A percentile compares a stretch with the other conserved stretches of the same genome.
Conservation (phyloP, 2,113 vertebrate species). For the Chascanopsetta lugubris region DNA sequence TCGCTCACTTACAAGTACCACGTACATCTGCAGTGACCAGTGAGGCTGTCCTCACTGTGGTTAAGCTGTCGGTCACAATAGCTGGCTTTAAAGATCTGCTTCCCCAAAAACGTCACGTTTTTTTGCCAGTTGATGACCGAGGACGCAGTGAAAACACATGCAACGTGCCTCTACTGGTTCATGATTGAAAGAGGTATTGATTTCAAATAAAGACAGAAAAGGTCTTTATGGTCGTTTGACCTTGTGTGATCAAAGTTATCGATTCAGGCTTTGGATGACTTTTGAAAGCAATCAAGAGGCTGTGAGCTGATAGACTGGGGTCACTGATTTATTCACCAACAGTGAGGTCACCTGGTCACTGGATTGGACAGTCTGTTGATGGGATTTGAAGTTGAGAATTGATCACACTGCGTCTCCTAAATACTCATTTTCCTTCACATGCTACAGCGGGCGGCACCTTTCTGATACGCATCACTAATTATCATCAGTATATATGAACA, state of each 20-base stretch:
- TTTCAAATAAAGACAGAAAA: neutral
- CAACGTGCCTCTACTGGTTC: neutral
- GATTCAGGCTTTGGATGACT: conserved; percentile 36
- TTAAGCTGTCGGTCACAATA: conserved; percentile 1
- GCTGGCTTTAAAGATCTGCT: conserved; percentile 19
- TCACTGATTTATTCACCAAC: conserved; percentile 50
- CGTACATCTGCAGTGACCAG: neutral
- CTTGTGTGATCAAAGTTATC: conserved; percentile 22
- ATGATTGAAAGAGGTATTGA: neutral
- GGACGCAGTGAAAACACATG: neutral
- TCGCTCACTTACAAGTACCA: neutral
- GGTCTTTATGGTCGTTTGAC: neutral
- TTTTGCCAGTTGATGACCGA: conserved; percentile 1
- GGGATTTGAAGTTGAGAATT: conserved; percentile 52
- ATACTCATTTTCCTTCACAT: neutral
- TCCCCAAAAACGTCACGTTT: conserved; percentile 13
- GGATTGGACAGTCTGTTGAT: conserved; percentile 34
- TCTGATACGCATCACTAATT: neutral
- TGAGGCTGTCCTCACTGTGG: conserved; percentile 3
- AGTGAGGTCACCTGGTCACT: conserved; percentile 29
- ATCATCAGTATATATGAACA: too few species aligned
- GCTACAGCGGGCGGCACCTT: neutral
- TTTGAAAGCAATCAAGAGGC: conserved; percentile 55
- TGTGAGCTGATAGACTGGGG: conserved; percentile 44
- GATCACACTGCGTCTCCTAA: conserved; percentile 24